Evolutionary conservation across 1,140 invertebrate species (phyloP).

Genomic region (Bactericera cockerelli): DNA sequence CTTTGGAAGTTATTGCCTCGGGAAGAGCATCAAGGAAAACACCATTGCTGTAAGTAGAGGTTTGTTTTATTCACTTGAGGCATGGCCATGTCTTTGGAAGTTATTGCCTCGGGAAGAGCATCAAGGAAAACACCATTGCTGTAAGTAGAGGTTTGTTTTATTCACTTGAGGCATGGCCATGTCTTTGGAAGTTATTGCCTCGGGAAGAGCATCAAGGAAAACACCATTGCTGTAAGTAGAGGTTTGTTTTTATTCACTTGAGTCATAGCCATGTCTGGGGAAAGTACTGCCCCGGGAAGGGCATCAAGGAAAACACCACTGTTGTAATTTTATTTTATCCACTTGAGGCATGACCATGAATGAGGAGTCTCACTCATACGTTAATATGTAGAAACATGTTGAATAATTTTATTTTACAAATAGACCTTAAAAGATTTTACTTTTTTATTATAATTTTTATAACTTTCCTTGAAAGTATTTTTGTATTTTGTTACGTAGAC

Average conservation of each 20-base stretch:
- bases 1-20: conserved; percentile 91
- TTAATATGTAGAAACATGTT: too few relatives aligned
- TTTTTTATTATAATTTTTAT: too few relatives aligned
- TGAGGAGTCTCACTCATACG: too few relatives aligned
- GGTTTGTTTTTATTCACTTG: too few relatives aligned
- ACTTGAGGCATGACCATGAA: neutral
- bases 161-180: too few relatives aligned
- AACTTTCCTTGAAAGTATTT: too few relatives aligned
- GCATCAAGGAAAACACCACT: conserved; percentile 98
- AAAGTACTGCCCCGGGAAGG: conserved; percentile 93
- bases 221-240: neutral
- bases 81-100: conserved; percentile 65
- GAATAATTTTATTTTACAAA: too few relatives aligned
- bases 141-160: conserved; percentile 39
- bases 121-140: conserved; percentile 97
- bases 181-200: conserved; percentile 69
- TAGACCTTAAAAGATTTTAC: too few relatives aligned
- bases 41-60: too few relatives aligned
- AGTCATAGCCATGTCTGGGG: too few relatives aligned
- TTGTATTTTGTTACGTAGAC: too few relatives aligned
- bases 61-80: neutral
- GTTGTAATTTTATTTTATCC: conserved; percentile 49
- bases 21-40: conserved; percentile 98
- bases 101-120: conserved; percentile 93
- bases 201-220: conserved; percentile 10